A percentile compares a stretch with the other conserved stretches of the same genome.
Evolutionary conservation across 1,140 invertebrate genomes (phyloP).

Genomic region (Acromyrmex charruanus): DNA sequence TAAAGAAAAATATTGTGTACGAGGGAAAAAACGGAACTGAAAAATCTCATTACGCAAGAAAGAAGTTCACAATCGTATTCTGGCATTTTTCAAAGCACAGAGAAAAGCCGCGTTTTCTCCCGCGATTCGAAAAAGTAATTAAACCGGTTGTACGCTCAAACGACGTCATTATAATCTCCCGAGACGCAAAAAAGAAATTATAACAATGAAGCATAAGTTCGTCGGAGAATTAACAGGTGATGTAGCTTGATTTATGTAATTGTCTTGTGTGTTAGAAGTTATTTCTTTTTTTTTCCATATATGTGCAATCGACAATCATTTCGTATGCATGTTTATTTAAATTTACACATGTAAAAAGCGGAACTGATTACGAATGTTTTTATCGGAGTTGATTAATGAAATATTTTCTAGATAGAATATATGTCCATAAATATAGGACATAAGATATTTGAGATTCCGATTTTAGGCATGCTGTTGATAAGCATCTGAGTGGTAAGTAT

Average conservation of each 20-base stretch:
- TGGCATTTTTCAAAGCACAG: constrained; percentile 27
- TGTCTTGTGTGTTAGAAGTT: background rate
- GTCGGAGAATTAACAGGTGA: constrained; percentile 23
- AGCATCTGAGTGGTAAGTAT: background rate
- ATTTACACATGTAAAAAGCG: constrained; percentile 10
- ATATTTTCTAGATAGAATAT: background rate
- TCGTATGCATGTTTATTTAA: background rate
- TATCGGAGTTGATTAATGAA: background rate
- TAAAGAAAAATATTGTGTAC: constrained; percentile 8
- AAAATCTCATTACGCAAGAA: constrained; percentile 49
- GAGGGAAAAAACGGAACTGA: constrained; percentile 14
- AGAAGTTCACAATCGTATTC: constrained; percentile 55
- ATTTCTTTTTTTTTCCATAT: background rate
- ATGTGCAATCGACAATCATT: background rate
- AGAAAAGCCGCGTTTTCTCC: constrained; percentile 20
- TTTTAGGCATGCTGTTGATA: too few relatives aligned
- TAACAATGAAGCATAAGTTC: constrained; percentile 53
- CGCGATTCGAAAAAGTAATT: constrained; percentile 58
- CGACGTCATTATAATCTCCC: constrained; percentile 42
- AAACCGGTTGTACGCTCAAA: constrained; percentile 49
- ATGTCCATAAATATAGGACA: too few relatives aligned
- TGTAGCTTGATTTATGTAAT: constrained; percentile 17
- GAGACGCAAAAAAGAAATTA: constrained; percentile 47
- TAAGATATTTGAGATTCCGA: too few relatives aligned
- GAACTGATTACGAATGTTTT: background rate